Percentiles rank a stretch among this genome's conserved stretches.
Conservation (phyloP, 2,113 vertebrate genomes). For the Stigmatopora argus region DNA sequence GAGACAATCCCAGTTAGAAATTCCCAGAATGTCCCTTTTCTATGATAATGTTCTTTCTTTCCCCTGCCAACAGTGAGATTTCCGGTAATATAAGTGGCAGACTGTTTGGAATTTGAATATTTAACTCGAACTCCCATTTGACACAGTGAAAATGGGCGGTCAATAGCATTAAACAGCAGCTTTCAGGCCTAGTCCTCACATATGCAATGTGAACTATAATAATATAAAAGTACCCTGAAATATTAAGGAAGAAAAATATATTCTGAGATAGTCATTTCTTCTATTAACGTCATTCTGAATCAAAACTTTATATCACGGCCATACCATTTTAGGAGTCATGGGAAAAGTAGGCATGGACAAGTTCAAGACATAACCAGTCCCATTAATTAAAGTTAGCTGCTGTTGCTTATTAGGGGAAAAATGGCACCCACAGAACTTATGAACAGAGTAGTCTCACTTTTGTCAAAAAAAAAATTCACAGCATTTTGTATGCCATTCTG, state of each 20-base stretch:
- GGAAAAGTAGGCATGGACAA: neutral
- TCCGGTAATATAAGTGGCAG: too few species aligned
- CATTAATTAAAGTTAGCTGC: slow-evolving; percentile 13
- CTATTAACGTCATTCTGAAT: neutral
- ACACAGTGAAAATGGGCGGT: too few species aligned
- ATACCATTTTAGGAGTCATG: neutral
- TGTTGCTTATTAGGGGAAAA: slow-evolving; percentile 19
- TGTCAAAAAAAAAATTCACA: too few species aligned
- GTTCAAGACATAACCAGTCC: neutral
- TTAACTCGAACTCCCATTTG: too few species aligned
- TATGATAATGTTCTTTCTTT: too few species aligned
- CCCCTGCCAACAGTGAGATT: too few species aligned
- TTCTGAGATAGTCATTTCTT: neutral
- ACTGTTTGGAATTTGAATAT: too few species aligned
- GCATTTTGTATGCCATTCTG: slow-evolving; percentile 42
- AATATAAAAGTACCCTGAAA: neutral
- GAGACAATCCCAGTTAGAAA: too few species aligned
- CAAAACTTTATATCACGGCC: neutral
- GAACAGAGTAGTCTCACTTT: slow-evolving; percentile 29
- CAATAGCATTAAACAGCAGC: too few species aligned
- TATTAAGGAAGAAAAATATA: neutral
- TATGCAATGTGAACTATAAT: too few species aligned
- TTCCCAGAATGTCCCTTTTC: too few species aligned
- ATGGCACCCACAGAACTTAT: slow-evolving; percentile 20
- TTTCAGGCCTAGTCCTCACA: too few species aligned